Conservation (phyloP, 2,113 vertebrate species). For the Syrmaticus mikado region DNA sequence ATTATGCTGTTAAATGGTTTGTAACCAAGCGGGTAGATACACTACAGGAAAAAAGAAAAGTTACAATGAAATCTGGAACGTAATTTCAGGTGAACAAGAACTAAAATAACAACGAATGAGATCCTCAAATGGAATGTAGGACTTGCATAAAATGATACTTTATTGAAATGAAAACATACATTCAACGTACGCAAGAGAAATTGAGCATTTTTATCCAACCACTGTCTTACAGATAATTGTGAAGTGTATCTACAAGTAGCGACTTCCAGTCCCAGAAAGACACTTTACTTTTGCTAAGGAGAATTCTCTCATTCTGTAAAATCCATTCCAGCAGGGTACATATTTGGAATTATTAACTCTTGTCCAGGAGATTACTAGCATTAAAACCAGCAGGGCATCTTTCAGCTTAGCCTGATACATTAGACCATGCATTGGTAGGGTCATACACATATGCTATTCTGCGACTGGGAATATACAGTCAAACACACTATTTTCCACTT, state of each 20-base stretch:
- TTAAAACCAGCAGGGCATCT: neutral
- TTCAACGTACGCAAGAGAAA: neutral
- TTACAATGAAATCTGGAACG: conserved; percentile 10
- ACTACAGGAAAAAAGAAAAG: conserved; percentile 77
- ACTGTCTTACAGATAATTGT: neutral
- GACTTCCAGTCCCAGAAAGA: neutral
- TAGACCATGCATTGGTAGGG: neutral
- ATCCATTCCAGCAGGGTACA: neutral
- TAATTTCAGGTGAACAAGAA: conserved; percentile 1
- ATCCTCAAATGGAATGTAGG: neutral
- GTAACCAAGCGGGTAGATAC: conserved; percentile 93
- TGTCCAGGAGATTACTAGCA: neutral
- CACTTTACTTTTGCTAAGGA: neutral
- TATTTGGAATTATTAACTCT: neutral
- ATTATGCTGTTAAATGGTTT: conserved; percentile 85
- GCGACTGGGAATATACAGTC: neutral
- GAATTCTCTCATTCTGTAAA: neutral
- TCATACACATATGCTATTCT: neutral
- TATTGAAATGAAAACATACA: neutral
- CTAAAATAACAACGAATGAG: neutral
- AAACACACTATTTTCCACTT: neutral
- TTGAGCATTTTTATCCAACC: neutral
- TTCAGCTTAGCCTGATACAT: neutral
- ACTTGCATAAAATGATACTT: neutral
- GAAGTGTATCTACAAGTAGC: neutral